A percentile compares a stretch with the other conserved stretches of the same genome.
Evolutionary conservation across 1,140 invertebrate genomes (phyloP).

Genomic region (Zeugodacus cucurbitae): DNA sequence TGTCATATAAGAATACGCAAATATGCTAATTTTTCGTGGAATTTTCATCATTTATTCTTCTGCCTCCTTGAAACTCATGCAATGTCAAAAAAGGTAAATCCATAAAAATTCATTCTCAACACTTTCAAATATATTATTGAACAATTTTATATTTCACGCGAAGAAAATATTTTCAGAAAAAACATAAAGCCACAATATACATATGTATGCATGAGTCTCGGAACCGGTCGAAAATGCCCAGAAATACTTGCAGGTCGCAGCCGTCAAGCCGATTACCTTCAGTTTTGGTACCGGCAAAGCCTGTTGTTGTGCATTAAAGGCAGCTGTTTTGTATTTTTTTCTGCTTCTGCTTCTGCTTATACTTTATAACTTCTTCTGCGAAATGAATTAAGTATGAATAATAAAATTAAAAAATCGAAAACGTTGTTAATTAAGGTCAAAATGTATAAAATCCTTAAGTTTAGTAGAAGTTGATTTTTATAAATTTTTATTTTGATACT

Average conservation of each 20-base stretch:
- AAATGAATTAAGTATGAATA: neutral
- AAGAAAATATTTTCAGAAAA: neutral
- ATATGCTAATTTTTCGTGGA: too few relatives aligned
- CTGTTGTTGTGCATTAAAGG: neutral
- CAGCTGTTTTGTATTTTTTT: neutral
- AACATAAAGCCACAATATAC: neutral
- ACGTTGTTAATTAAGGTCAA: neutral
- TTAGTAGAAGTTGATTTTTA: neutral
- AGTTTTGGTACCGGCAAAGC: neutral
- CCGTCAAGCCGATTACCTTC: slow-evolving; percentile 2
- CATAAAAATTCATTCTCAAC: neutral
- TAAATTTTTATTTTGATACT: too few relatives aligned
- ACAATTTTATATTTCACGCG: neutral
- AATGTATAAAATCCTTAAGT: neutral
- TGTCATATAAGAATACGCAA: too few relatives aligned
- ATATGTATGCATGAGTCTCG: neutral
- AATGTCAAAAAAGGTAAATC: neutral
- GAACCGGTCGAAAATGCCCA: slow-evolving; percentile 12
- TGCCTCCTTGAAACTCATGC: neutral
- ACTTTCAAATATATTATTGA: neutral
- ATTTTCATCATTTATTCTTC: too few relatives aligned
- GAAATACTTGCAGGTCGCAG: neutral
- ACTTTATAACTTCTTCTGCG: neutral
- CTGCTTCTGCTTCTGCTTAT: too few relatives aligned
- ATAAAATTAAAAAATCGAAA: neutral